Base-by-base conservation (phyloP, 2,888 invertebrate species). In the Torymus aiolomorphi region DNA sequence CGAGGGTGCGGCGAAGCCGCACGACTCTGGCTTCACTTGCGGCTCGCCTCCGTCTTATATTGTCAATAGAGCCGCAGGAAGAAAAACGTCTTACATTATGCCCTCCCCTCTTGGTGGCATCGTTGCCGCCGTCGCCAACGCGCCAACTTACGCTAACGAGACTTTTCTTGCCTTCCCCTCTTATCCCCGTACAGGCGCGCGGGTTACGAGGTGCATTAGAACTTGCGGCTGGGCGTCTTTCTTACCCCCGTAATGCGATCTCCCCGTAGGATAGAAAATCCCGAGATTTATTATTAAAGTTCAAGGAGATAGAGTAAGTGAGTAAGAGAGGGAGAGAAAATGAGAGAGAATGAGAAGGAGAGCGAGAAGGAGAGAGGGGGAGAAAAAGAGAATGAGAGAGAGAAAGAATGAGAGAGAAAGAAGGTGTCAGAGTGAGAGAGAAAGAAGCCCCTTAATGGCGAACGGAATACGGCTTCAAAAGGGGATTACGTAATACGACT, bases 391-490 rank as follows among this genome's bases (percentile, higher is more conserved):
- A 13, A n/a, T 4, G 54, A 54, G 1, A 4, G 18, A 49, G 59
- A 57, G 16, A 67, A 52, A 18, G 31, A 16, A n/a, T n/a, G 24
- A 42, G 14, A 31, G 16, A 69, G 16, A 71, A 54, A 20, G n/a
- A 56, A 18, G 14, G n/a, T n/a, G 20, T 56, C 52, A 13, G 61
- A 73, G 69, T 69, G 42, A 74, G 75, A 70, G 18, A 20, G 70
- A 87, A 86, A 84, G 86, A 82, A 83, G 80, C n/a, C 81, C 83
- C 82, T 86, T 88, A 89, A 89, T 88, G 88, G 88, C 84, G 85
- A 87, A 87, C 84, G 84, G 85, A 88, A 89, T 88, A 88, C 84
- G 87, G 84, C 88, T 87, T 89, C 89, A 89, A 89, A 90, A 87
- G 88, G 74, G 83, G 84, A 88, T 88, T 88, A 88, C 86, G 86